Percentiles rank a stretch among this genome's conserved stretches.
phyloP scores from a whole-genome alignment of 2,888 invertebrate species.

The Anthoptus insignis region DNA sequence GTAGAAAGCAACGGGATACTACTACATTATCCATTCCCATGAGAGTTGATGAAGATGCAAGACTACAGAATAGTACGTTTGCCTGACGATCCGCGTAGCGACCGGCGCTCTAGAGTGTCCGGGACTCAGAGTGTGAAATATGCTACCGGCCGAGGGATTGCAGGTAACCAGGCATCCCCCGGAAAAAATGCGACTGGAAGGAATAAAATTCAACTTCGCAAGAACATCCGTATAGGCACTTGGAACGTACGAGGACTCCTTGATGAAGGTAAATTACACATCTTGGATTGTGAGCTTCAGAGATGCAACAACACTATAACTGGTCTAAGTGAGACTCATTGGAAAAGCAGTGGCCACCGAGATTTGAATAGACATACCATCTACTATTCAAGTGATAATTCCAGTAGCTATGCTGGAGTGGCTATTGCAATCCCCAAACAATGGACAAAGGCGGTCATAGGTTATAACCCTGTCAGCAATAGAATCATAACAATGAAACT shows the following conservation, averaged over 20 bases:
- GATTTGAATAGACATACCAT: conserved; percentile 34
- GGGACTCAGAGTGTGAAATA: conserved; percentile 31
- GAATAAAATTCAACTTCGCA: neutral
- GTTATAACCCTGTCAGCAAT: conserved; percentile 36
- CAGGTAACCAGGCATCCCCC: neutral
- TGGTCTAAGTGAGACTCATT: conserved; percentile 44
- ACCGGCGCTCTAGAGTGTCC: conserved; percentile 40
- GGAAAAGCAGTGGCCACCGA: conserved; percentile 43
- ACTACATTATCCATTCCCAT: no score
- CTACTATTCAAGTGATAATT: conserved; percentile 37
- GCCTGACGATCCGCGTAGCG: no score
- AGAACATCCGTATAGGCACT: conserved; percentile 31
- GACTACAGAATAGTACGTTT: no score
- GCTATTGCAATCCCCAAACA: conserved; percentile 34
- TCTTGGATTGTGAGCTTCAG: conserved; percentile 40
- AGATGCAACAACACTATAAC: conserved; percentile 23
- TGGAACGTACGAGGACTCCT: conserved; percentile 39
- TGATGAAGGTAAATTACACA: conserved; percentile 36
- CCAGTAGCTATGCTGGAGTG: conserved; percentile 35
- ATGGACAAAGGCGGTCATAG: conserved; percentile 25
- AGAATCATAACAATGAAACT: conserved; percentile 33
- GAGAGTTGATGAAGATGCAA: no score
- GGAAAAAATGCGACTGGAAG: neutral
- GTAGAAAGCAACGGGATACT: no score
- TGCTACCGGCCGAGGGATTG: neutral